Conservation (phyloP, 2,113 vertebrate genomes). For the Rhea pennata region DNA sequence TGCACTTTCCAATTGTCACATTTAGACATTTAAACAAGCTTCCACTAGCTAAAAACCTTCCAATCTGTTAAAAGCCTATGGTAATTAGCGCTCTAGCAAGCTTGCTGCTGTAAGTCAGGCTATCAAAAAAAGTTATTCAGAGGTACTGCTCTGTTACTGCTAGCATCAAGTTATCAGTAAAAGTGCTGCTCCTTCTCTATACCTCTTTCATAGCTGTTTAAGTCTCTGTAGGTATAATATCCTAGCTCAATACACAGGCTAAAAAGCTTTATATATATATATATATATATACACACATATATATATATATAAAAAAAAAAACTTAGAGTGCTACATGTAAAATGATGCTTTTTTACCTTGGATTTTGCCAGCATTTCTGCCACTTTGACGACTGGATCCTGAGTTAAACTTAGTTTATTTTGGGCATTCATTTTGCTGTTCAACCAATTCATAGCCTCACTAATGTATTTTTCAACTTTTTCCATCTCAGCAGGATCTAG, state of each 20-base stretch:
- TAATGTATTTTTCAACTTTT: constrained; percentile 87
- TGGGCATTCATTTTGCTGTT: constrained; percentile 93
- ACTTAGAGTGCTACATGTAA: not conserved
- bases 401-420: constrained; percentile 86
- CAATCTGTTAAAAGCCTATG: rapidly evolving
- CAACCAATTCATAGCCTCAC: constrained; percentile 91
- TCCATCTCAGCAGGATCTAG: constrained; percentile 86
- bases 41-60: not conserved
- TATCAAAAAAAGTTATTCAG: not conserved
- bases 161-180: not conserved
- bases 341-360: constrained; percentile 76
- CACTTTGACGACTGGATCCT: constrained; percentile 91
- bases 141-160: not conserved
- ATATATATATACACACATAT: too few species aligned
- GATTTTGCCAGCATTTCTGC: constrained; percentile 90
- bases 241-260: not conserved
- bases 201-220: not conserved
- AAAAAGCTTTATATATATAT: not conserved
- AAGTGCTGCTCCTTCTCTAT: not conserved
- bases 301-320: not conserved
- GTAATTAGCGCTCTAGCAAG: not conserved
- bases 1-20: not conserved
- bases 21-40: not conserved
- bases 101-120: not conserved
- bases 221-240: not conserved